phyloP scores from a whole-genome alignment of 2,888 invertebrate genomes.

The Lottia gigantea region DNA sequence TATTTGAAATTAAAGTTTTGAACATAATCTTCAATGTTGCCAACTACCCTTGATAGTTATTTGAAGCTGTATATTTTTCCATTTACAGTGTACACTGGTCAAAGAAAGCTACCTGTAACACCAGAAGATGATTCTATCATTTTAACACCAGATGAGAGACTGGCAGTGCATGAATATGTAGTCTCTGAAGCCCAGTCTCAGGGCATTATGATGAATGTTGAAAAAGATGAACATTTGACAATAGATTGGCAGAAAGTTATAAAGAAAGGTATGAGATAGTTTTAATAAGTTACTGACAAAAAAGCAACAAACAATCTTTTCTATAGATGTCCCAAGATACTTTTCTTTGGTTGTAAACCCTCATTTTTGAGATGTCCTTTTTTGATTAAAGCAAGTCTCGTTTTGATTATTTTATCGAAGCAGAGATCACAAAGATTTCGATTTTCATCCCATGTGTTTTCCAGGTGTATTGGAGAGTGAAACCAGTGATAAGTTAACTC shows the following conservation, averaged over 20 bases:
- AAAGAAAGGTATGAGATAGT: slow-evolving; percentile 34
- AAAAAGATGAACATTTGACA: slow-evolving; percentile 55
- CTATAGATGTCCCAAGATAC: too few relatives aligned
- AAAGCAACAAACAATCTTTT: too few relatives aligned
- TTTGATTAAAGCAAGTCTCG: not conserved
- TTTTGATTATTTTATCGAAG: not conserved
- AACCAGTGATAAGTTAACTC: slow-evolving; percentile 35
- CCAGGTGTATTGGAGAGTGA: slow-evolving; percentile 31
- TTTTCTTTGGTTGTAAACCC: too few relatives aligned
- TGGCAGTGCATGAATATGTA: slow-evolving; percentile 59
- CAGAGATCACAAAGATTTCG: not conserved
- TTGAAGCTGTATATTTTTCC: not conserved
- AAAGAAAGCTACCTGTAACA: slow-evolving; percentile 52
- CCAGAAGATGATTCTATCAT: slow-evolving; percentile 49
- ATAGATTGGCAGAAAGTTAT: slow-evolving; percentile 42
- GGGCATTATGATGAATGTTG: slow-evolving; percentile 45
- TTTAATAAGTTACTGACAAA: not conserved
- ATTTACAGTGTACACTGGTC: slow-evolving; percentile 49
- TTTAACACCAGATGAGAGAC: slow-evolving; percentile 55
- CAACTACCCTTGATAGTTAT: not conserved
- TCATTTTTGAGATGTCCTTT: too few relatives aligned
- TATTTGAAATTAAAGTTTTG: too few relatives aligned
- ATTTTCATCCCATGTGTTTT: not conserved
- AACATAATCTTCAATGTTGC: too few relatives aligned
- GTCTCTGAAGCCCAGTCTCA: slow-evolving; percentile 47